phyloP scores from a whole-genome alignment of 2,113 vertebrate genomes.

The Serinus canaria region DNA sequence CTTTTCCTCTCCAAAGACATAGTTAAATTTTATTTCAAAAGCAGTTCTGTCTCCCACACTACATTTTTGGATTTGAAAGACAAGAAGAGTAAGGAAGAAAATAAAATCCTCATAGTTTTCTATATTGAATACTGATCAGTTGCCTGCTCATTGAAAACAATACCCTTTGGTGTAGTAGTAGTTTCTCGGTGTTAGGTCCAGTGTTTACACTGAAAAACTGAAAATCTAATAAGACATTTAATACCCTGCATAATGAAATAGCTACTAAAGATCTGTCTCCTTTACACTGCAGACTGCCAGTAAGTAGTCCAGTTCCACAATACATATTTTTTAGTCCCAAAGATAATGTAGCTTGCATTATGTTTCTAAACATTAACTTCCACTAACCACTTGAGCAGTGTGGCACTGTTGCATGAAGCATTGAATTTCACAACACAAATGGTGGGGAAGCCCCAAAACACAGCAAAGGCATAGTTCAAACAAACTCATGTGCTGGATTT shows the following conservation, averaged over 20 bases:
- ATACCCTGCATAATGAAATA: neutral
- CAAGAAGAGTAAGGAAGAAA: neutral
- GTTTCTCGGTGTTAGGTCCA: neutral
- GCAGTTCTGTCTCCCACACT: neutral
- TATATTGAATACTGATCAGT: neutral
- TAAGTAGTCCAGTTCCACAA: neutral
- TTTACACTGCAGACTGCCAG: neutral
- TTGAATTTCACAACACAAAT: neutral
- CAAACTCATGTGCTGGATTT: neutral
- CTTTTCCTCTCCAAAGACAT: neutral
- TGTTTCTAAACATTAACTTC: neutral
- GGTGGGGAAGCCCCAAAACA: neutral
- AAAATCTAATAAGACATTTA: neutral
- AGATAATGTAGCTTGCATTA: neutral
- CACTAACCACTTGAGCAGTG: neutral
- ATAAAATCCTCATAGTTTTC: neutral
- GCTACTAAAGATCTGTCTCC: neutral
- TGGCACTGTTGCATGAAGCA: neutral
- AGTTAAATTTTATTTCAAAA: neutral
- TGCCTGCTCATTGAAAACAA: neutral
- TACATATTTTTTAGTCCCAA: neutral
- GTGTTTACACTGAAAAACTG: neutral
- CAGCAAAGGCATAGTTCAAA: neutral
- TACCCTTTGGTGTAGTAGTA: neutral
- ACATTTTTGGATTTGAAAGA: neutral